Conservation (phyloP, 2,888 invertebrate species). For the Acanthosepion pharaonis region DNA sequence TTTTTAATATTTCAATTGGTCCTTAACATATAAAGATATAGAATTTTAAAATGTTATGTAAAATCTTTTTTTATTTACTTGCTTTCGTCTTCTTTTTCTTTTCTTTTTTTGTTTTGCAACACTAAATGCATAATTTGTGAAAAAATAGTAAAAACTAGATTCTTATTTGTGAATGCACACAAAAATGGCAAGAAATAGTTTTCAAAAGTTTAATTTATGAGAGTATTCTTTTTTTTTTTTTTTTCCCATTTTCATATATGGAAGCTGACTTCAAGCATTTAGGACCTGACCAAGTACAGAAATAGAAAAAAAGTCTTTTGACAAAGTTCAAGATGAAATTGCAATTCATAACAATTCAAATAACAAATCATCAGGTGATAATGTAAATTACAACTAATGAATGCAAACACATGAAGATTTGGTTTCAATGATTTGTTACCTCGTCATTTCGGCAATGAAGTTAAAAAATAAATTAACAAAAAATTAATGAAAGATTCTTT, state of each 20-base stretch:
- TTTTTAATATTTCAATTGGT: neutral
- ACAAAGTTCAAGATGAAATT: neutral
- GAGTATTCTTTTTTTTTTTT: neutral
- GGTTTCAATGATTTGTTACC: neutral
- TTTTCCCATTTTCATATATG: neutral
- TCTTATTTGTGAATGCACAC: neutral
- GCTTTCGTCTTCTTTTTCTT: neutral
- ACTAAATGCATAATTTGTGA: constrained; percentile 33
- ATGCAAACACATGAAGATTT: neutral
- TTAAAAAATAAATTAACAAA: too few relatives aligned
- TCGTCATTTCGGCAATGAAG: too few relatives aligned
- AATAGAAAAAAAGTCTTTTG: neutral
- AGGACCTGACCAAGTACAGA: neutral
- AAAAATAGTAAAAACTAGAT: constrained; percentile 6
- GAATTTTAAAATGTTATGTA: neutral
- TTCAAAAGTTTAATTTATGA: neutral
- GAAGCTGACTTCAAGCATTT: constrained; percentile 8
- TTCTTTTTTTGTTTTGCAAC: neutral
- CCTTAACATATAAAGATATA: constrained; percentile 6
- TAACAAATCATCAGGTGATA: neutral
- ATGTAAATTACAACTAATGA: neutral
- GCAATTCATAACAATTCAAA: neutral
- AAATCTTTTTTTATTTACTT: neutral
- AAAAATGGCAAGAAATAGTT: neutral
- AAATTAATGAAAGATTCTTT: too few relatives aligned